phyloP scores from a whole-genome alignment of 2,797 vertebrate species.

The Rhinophrynus dorsalis region DNA sequence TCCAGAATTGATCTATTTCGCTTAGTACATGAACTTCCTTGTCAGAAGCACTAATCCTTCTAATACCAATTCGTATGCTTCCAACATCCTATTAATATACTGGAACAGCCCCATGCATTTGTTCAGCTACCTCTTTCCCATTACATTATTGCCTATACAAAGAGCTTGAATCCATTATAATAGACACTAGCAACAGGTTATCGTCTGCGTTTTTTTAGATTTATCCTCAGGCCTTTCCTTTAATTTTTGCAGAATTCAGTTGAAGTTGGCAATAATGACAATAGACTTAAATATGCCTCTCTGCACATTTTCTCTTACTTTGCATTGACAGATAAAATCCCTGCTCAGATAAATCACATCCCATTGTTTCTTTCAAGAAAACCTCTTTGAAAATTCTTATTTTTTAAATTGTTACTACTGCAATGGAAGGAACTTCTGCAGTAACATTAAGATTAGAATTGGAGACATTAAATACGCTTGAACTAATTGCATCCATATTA shows the following conservation, averaged over 20 bases:
- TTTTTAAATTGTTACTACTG: neutral
- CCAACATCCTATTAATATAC: neutral
- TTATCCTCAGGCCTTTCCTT: neutral
- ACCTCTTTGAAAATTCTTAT: neutral
- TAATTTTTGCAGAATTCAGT: neutral
- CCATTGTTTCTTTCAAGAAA: neutral
- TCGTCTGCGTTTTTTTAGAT: neutral
- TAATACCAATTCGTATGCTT: neutral
- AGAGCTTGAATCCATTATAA: neutral
- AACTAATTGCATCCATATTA: neutral
- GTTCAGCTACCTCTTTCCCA: neutral
- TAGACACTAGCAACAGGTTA: neutral
- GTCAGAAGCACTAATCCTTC: too few relatives aligned
- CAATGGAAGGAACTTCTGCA: neutral
- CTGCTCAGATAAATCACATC: neutral
- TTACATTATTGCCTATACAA: neutral
- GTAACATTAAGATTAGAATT: neutral
- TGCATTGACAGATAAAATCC: neutral
- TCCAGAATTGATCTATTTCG: too few relatives aligned
- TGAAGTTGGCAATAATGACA: neutral
- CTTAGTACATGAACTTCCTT: too few relatives aligned
- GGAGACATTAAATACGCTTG: neutral
- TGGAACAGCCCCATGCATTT: neutral
- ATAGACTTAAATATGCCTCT: neutral
- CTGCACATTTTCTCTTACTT: neutral